phyloP scores from a whole-genome alignment of 2,888 invertebrate genomes.

The Acleris literana region DNA sequence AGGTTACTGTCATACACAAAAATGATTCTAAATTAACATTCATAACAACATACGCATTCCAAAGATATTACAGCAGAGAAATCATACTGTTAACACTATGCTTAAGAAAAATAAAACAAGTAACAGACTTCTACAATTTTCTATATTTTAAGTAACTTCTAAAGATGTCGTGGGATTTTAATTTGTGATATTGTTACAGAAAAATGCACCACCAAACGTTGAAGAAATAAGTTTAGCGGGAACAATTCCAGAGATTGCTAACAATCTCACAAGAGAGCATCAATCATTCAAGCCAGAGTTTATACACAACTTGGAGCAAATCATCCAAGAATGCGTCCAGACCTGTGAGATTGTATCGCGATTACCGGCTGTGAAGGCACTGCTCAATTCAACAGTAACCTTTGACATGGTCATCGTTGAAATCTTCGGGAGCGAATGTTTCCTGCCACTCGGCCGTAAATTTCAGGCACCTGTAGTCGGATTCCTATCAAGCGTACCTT shows the following conservation, averaged over 20 bases:
- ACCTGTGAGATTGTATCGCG: slow-evolving; percentile 73
- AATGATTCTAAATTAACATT: no score
- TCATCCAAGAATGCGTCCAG: slow-evolving; percentile 74
- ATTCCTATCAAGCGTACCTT: slow-evolving; percentile 77
- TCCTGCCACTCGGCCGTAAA: slow-evolving; percentile 79
- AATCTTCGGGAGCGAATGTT: slow-evolving; percentile 84
- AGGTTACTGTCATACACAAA: no score
- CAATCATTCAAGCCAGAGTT: slow-evolving; percentile 68
- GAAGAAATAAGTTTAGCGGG: slow-evolving; percentile 77
- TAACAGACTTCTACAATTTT: no score
- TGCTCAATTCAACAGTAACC: slow-evolving; percentile 63
- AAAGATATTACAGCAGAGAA: no score
- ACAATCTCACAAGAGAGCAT: slow-evolving; percentile 67
- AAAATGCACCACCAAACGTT: slow-evolving; percentile 68
- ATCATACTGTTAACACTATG: no score
- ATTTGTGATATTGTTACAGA: slow-evolving; percentile 60
- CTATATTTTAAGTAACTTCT: no score
- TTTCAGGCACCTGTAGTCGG: slow-evolving; percentile 82
- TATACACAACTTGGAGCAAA: slow-evolving; percentile 70
- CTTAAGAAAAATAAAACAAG: no score
- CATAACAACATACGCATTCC: no score
- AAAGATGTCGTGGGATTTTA: background rate
- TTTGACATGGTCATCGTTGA: slow-evolving; percentile 76
- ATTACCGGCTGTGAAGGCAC: slow-evolving; percentile 63
- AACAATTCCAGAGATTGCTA: slow-evolving; percentile 73